These are phyloP conservation scores for Pterois miles DNA, from an alignment of 2,797 vertebrate genomes.

Conservation along the genomic window DNA sequence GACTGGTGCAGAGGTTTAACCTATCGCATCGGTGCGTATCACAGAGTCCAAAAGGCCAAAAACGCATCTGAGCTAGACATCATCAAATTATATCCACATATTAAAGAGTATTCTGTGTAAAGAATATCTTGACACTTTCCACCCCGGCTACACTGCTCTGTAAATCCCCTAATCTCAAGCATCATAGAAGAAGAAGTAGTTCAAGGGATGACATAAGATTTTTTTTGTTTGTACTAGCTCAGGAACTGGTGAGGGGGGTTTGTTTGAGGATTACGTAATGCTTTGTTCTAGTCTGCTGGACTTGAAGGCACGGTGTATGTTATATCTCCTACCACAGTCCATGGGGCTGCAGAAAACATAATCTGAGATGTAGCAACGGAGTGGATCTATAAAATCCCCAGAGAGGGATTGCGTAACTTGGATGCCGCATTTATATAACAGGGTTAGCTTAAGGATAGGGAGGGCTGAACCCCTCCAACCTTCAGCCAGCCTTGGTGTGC, in stretches of 20 bases:
- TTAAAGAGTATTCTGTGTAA: not conserved
- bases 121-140: not conserved
- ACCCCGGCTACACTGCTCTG: not conserved
- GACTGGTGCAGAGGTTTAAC: conserved; percentile 95
- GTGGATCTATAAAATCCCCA: conserved; percentile 79
- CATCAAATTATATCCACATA: not conserved
- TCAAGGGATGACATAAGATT: conserved; percentile 42
- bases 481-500: conserved; percentile 19
- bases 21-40: conserved; percentile 90
- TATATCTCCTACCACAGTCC: conserved; percentile 47
- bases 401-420: conserved; percentile 78
- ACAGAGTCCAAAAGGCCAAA: not conserved
- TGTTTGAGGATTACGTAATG: conserved; percentile 70
- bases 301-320: conserved; percentile 50
- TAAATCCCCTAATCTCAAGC: conserved; percentile 58
- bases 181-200: conserved; percentile 33
- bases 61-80: not conserved
- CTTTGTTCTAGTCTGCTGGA: conserved; percentile 58
- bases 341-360: conserved; percentile 72
- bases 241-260: conserved; percentile 7
- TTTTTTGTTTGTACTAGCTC: conserved; percentile 34
- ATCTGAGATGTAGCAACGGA: conserved; percentile 74
- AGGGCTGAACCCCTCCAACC: conserved; percentile 61
- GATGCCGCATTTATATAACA: conserved; percentile 81
- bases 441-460: conserved; percentile 66